These are phyloP conservation scores for Hydropotes inermis DNA, from an alignment of 2,113 vertebrate species.

Conservation along the genomic window DNA sequence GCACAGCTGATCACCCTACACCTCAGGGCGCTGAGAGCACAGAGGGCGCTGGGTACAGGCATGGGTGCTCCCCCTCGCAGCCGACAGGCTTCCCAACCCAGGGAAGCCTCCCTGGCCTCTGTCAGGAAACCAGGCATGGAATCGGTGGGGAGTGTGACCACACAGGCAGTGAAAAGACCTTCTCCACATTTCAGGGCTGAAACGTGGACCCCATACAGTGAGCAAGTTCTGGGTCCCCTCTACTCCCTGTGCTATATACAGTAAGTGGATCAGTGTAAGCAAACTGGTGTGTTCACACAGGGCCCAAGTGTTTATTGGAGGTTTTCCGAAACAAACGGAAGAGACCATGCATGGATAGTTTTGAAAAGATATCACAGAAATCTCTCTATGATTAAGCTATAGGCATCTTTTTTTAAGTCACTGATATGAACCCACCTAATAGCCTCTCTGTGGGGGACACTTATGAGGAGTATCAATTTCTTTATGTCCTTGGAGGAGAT, in stretches of 20 bases:
- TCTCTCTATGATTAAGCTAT: not conserved
- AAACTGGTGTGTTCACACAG: not conserved
- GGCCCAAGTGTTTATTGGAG: not conserved
- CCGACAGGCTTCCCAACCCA: not conserved
- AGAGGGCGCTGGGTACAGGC: not conserved
- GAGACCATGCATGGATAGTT: not conserved
- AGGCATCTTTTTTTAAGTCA: not conserved
- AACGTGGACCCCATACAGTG: not conserved
- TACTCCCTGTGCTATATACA: not conserved
- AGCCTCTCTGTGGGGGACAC: not conserved
- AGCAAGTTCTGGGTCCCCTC: not conserved
- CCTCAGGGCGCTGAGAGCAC: not conserved
- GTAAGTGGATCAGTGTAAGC: not conserved
- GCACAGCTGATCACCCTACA: not conserved
- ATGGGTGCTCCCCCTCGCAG: not conserved
- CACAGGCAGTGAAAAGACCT: not conserved
- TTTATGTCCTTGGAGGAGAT: not conserved
- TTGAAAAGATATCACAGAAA: not conserved
- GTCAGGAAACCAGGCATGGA: not conserved
- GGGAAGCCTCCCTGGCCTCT: not conserved
- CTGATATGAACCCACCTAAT: not conserved
- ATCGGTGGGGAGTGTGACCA: not conserved
- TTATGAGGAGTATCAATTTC: not conserved
- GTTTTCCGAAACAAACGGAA: not conserved
- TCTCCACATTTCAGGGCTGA: not conserved